Evolutionary conservation across 2,888 invertebrate genomes (phyloP), one percentile per base, ranked within the genome.

Genomic region (Lepetodrilus schrolli): DNA sequence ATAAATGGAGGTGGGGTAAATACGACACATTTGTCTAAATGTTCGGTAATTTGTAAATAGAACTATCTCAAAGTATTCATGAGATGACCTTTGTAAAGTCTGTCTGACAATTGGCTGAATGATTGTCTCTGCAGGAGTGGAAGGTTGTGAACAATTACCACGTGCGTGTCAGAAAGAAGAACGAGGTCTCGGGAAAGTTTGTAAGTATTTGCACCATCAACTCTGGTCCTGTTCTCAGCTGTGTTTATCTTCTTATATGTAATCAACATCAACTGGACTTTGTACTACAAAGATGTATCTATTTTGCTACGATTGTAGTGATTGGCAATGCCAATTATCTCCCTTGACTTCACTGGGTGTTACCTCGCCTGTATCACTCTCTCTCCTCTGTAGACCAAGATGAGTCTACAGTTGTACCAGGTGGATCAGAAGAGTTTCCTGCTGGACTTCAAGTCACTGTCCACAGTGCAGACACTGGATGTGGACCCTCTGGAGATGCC

Each of bases 391-490:
- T 78, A 87, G 85, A 82, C 81, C 30, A 98, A 98, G 92, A 99
- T 99, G 98, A 97, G 97, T 0, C 93, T 99, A 69, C 99, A 99
- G 91, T 92, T 99, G 50, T 99, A 99, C 91, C 99, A 99, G 93
- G 99, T 99, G 38, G 99, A 99, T 91, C 96, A 96, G 90, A 97
- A 98, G 91, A 98, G 97, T 82, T 99, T 97, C 91, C 93, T 99
- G 66, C 92, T 99, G 51, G 99, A 99, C 92, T 99, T 99, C 91
- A 99, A 99, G 91, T 98, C 98, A 74, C 90, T 94, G 49, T 86
- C 81, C 72, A 86, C 82, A 26, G 78, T 30, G 3, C 47, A 70
- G 7, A 23, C 48, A 13, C 17, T 36, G 49, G 34, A 34, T 13
- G 20, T 34, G 49, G 30, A 26, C 2, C 17, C 26, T 4, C 70